A percentile compares a stretch with the other conserved stretches of the same genome.
Evolutionary conservation across 2,113 vertebrate species (phyloP).

Genomic region (Brienomyrus longianalis): DNA sequence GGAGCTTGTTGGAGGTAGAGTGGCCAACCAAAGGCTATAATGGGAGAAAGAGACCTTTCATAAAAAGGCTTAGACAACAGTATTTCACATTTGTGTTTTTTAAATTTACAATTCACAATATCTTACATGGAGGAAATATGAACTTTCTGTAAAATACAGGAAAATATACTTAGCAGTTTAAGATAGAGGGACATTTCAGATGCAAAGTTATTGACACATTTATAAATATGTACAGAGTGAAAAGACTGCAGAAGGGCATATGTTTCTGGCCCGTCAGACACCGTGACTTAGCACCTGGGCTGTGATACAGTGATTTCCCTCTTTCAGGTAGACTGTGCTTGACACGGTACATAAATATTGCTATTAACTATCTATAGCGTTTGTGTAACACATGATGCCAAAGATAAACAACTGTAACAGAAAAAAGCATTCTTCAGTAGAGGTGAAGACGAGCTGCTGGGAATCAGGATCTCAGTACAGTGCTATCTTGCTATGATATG

Average conservation of each 20-base stretch:
- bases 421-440: neutral
- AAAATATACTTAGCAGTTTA: slow-evolving; percentile 35
- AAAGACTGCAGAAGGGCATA: slow-evolving; percentile 36
- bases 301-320: slow-evolving; percentile 48
- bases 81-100: neutral
- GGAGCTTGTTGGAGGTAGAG: neutral
- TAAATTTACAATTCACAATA: slow-evolving; percentile 64
- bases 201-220: slow-evolving; percentile 5
- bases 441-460: neutral
- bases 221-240: neutral
- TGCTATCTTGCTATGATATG: neutral
- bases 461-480: neutral
- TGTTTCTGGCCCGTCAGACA: slow-evolving; percentile 29
- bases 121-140: slow-evolving; percentile 55
- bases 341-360: neutral
- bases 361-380: slow-evolving; percentile 15
- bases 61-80: neutral
- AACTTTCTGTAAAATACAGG: slow-evolving; percentile 48
- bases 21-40: neutral
- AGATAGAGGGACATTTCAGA: slow-evolving; percentile 16
- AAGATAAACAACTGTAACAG: neutral
- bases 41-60: neutral
- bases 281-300: slow-evolving; percentile 6
- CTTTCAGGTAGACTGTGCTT: slow-evolving; percentile 22
- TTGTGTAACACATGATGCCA: slow-evolving; percentile 12